These are phyloP conservation scores for zebrafish (Danio rerio) DNA, from an alignment of 2,113 vertebrate species.

Conservation along the genomic window GRCz12tu NC_133183.1:35475001-35475500, in stretches of 20 bases:
- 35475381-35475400: constrained; percentile 52
- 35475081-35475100: constrained; percentile 13
- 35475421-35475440: constrained; percentile 14
- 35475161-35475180: constrained; percentile 75
- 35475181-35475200: constrained; percentile 73
- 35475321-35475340: constrained; percentile 23
- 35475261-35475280: constrained; percentile 57
- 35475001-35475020: constrained; percentile 32
- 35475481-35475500: constrained; percentile 20
- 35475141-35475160: constrained; percentile 65
- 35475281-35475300: constrained; percentile 73
- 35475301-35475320: constrained; percentile 61
- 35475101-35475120: constrained; percentile 41
- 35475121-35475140: constrained; percentile 66
- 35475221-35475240: constrained; percentile 62
- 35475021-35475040: constrained; percentile 31
- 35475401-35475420: constrained; percentile 37
- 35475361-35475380: constrained; percentile 55
- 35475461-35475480: not conserved
- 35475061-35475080: constrained; percentile 55
- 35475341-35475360: constrained; percentile 36
- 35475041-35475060: not conserved
- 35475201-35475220: constrained; percentile 76
- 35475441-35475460: constrained; percentile 8
- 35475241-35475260: constrained; percentile 61